A percentile compares a stretch with the other conserved stretches of the same genome.
phyloP scores from a whole-genome alignment of 2,113 vertebrate genomes.

The Hippolais icterina region DNA sequence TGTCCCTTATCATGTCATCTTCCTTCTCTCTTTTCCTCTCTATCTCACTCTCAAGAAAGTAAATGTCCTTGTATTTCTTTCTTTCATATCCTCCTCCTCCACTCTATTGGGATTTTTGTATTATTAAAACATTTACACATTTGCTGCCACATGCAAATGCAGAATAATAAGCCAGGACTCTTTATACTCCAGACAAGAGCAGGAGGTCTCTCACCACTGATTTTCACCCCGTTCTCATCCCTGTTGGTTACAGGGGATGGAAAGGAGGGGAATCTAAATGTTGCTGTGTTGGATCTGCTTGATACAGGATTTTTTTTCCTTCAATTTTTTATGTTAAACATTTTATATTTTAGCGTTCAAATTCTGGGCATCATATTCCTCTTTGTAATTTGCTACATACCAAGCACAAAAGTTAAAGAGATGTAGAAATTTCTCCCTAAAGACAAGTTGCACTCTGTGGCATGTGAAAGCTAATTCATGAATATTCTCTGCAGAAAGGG shows the following conservation, averaged over 20 bases:
- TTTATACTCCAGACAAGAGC: slow-evolving; percentile 24
- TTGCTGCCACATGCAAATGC: slow-evolving; percentile 58
- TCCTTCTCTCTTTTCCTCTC: slow-evolving; percentile 34
- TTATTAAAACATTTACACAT: slow-evolving; percentile 55
- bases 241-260: background rate
- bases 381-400: slow-evolving; percentile 50
- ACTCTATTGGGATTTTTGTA: slow-evolving; percentile 59
- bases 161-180: slow-evolving; percentile 42
- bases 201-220: slow-evolving; percentile 40
- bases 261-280: background rate
- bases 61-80: slow-evolving; percentile 53
- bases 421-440: slow-evolving; percentile 4
- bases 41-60: slow-evolving; percentile 38
- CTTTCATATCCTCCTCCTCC: slow-evolving; percentile 40
- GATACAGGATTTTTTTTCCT: background rate
- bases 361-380: background rate
- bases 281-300: slow-evolving; percentile 29
- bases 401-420: slow-evolving; percentile 15
- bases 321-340: background rate
- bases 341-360: slow-evolving; percentile 20
- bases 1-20: slow-evolving; percentile 31
- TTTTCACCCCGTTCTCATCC: background rate
- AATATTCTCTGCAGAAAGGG: slow-evolving; percentile 15
- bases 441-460: background rate
- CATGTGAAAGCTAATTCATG: slow-evolving; percentile 9